These are phyloP conservation scores for Dicyrtomina minuta DNA, from an alignment of 2,888 invertebrate genomes.

Conservation along the genomic window DNA sequence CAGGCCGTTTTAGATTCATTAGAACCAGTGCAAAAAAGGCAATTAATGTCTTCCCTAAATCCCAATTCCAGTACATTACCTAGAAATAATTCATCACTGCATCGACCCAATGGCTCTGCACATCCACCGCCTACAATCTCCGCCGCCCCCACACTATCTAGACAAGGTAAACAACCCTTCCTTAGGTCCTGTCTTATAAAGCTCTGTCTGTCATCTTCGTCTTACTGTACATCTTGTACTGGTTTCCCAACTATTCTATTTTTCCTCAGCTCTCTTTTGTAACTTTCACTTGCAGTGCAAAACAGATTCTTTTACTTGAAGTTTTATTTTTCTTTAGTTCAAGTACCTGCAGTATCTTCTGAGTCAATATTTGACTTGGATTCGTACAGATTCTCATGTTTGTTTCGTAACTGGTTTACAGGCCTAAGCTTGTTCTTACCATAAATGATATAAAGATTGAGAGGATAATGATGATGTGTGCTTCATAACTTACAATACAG, in stretches of 20 bases:
- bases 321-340: too few species aligned
- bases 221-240: neutral
- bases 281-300: neutral
- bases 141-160: conserved; percentile 54
- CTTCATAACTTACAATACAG: too few species aligned
- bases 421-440: too few species aligned
- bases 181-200: neutral
- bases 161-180: conserved; percentile 38
- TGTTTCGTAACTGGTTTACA: neutral
- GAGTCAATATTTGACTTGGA: too few species aligned
- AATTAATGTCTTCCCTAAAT: conserved; percentile 58
- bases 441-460: too few species aligned
- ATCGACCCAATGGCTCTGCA: conserved; percentile 34
- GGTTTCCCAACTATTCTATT: too few species aligned
- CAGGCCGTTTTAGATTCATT: conserved; percentile 78
- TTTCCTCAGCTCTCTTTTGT: too few species aligned
- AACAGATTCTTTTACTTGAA: too few species aligned
- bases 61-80: conserved; percentile 53
- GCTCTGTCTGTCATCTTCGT: too few species aligned
- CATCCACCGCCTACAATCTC: conserved; percentile 25
- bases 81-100: conserved; percentile 38
- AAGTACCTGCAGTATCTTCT: too few species aligned
- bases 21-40: conserved; percentile 73
- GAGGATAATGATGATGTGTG: too few species aligned
- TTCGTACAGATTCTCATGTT: neutral